A percentile compares a stretch with the other conserved stretches of the same genome.
phyloP scores from a whole-genome alignment of 2,888 invertebrate species.

The Drosophila neutralis region DNA sequence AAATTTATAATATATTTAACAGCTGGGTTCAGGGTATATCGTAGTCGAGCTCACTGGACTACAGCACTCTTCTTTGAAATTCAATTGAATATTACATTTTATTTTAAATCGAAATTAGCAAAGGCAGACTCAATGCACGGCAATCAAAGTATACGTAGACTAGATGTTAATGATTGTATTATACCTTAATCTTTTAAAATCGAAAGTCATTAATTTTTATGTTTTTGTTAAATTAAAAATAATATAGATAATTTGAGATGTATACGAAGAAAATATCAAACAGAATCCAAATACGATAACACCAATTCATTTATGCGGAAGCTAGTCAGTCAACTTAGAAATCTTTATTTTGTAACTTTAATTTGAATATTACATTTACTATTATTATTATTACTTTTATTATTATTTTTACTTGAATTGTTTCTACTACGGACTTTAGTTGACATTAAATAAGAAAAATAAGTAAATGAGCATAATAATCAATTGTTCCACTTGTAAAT shows the following conservation, averaged over 20 bases:
- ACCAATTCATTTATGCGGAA: neutral
- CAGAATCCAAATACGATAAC: neutral
- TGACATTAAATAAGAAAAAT: neutral
- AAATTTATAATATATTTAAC: too few relatives aligned
- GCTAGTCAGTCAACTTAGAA: neutral
- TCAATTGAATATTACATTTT: neutral
- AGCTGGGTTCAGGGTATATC: too few relatives aligned
- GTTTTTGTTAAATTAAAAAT: neutral
- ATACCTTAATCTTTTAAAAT: neutral
- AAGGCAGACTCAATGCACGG: neutral
- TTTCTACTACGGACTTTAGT: neutral
- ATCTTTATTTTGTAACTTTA: neutral
- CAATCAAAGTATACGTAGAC: neutral
- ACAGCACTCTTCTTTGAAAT: neutral
- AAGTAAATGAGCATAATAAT: neutral
- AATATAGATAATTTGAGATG: too few relatives aligned
- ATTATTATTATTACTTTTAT: neutral
- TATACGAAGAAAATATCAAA: neutral
- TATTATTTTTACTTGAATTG: too few relatives aligned
- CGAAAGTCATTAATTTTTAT: neutral
- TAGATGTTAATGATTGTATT: neutral
- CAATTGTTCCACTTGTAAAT: neutral
- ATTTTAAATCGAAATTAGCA: neutral
- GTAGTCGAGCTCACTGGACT: too few relatives aligned
- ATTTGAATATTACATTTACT: neutral